Percentiles rank a stretch among this genome's conserved stretches.
Evolutionary conservation across 2,113 vertebrate species (phyloP).

Genomic region (Phrynosoma blainvillii): DNA sequence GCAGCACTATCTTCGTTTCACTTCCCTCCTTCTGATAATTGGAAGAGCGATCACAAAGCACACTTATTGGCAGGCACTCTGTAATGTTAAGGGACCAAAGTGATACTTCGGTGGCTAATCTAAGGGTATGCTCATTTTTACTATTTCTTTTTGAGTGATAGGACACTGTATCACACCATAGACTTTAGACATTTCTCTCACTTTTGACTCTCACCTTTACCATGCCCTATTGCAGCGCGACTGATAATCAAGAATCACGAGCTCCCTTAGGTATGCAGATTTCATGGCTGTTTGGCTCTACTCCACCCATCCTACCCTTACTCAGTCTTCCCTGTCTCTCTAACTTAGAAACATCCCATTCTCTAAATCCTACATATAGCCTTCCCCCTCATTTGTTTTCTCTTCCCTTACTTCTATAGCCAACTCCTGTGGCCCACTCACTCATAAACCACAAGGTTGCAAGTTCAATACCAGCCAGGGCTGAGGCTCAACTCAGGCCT

Average conservation of each 20-base stretch:
- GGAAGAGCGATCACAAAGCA: no score
- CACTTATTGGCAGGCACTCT: no score
- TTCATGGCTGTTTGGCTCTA: background rate
- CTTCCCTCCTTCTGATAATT: no score
- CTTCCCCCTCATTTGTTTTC: no score
- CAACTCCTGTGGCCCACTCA: no score
- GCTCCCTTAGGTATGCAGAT: background rate
- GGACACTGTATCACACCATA: no score
- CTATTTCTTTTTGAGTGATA: background rate
- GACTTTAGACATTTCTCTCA: background rate
- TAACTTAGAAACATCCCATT: background rate
- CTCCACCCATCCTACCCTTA: background rate
- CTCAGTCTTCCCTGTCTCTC: background rate
- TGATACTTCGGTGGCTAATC: no score
- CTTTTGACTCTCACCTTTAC: background rate
- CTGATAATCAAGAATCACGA: background rate
- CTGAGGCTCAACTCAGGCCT: no score
- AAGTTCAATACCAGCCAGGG: no score
- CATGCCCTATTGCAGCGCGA: background rate
- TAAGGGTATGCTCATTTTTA: background rate
- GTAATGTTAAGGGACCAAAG: no score
- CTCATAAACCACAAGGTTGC: no score
- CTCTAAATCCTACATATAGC: background rate
- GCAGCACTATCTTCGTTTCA: no score
- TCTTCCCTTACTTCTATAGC: background rate